These are phyloP conservation scores for Sialia sialis DNA, from an alignment of 2,113 vertebrate genomes.

Conservation along the genomic window DNA sequence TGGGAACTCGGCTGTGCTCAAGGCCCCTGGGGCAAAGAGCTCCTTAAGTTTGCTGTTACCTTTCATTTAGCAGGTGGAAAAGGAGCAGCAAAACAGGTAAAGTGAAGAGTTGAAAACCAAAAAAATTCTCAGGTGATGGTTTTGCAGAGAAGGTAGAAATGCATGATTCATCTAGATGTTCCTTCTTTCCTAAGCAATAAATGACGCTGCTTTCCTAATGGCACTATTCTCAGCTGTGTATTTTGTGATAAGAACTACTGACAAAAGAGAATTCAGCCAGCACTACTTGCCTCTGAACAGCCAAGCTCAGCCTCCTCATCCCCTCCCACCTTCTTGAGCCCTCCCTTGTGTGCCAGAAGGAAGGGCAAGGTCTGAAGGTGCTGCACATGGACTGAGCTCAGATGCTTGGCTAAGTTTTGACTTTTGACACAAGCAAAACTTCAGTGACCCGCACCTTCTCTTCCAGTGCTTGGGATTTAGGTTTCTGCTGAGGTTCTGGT, in stretches of 20 bases:
- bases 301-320: neutral
- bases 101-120: neutral
- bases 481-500: neutral
- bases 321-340: neutral
- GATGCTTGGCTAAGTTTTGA: neutral
- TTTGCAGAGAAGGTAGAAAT: neutral
- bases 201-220: neutral
- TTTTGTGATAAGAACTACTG: neutral
- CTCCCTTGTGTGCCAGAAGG: neutral
- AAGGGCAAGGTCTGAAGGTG: neutral
- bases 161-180: neutral
- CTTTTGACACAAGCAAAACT: fast-evolving
- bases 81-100: neutral
- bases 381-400: neutral
- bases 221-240: neutral
- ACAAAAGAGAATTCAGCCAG: neutral
- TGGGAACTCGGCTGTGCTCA: neutral
- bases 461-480: neutral
- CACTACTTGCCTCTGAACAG: neutral
- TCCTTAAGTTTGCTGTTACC: neutral
- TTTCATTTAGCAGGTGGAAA: neutral
- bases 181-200: neutral
- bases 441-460: neutral
- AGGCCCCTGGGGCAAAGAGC: neutral
- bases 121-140: neutral